phyloP scores from a whole-genome alignment of 2,888 invertebrate species.

The Habrosyne pyritoides region DNA sequence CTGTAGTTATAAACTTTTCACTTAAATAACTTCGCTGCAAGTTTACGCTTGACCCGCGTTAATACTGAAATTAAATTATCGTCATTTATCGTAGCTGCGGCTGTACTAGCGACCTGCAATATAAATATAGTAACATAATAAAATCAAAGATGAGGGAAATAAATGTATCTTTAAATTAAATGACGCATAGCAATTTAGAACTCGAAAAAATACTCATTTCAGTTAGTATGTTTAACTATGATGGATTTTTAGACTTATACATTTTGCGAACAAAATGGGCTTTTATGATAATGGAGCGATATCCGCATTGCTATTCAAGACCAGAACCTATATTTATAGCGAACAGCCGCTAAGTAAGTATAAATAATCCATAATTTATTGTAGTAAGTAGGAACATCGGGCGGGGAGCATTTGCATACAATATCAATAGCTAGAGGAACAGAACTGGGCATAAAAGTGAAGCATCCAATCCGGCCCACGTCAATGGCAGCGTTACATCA shows the following conservation, averaged over 20 bases:
- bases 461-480: conserved; percentile 58
- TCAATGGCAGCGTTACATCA: conserved; percentile 66
- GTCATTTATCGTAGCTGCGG: not conserved
- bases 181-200: too few relatives aligned
- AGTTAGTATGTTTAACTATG: too few relatives aligned
- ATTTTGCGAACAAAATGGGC: conserved; percentile 13
- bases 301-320: conserved; percentile 49
- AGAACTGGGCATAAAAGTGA: conserved; percentile 41
- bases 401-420: conserved; percentile 49
- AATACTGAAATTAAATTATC: conserved; percentile 24
- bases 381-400: conserved; percentile 40
- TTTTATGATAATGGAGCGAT: conserved; percentile 38
- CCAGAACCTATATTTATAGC: conserved; percentile 33
- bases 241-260: not conserved
- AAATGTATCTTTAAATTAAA: not conserved
- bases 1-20: conserved; percentile 40
- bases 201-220: too few relatives aligned
- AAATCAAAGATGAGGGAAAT: too few relatives aligned
- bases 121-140: not conserved
- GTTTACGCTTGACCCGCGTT: conserved; percentile 30
- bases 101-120: not conserved
- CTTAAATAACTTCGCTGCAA: conserved; percentile 36
- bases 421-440: conserved; percentile 36
- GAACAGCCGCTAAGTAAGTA: conserved; percentile 42
- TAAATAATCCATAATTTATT: conserved; percentile 58